These are phyloP conservation scores for Bellardia pandia DNA, from an alignment of 2,888 invertebrate species.

Conservation along the genomic window DNA sequence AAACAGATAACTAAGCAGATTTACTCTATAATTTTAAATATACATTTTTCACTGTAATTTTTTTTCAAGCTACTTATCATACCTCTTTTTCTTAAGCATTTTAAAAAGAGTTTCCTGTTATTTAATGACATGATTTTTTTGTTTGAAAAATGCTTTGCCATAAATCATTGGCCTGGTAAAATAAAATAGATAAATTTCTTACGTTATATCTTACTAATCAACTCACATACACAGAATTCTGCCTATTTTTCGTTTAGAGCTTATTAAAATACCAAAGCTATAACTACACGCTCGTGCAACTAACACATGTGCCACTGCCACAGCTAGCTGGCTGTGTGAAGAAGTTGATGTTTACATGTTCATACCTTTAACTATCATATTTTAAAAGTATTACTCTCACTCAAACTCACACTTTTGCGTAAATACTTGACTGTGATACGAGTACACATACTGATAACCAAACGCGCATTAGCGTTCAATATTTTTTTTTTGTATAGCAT, in stretches of 20 bases:
- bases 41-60: neutral
- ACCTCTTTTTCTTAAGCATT: neutral
- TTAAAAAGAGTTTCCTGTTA: conserved; percentile 26
- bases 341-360: conserved; percentile 36
- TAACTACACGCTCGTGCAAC: conserved; percentile 15
- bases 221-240: conserved; percentile 48
- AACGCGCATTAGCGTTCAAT: conserved; percentile 73
- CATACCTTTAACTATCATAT: conserved; percentile 58
- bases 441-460: conserved; percentile 59
- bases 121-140: conserved; percentile 1
- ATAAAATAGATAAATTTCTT: conserved; percentile 13
- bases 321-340: neutral
- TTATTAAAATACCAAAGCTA: conserved; percentile 56
- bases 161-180: conserved; percentile 57
- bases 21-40: neutral
- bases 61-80: neutral
- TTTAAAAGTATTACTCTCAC: conserved; percentile 21
- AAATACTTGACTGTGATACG: neutral
- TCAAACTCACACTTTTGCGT: conserved; percentile 28
- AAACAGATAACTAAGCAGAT: too few species aligned
- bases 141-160: conserved; percentile 20
- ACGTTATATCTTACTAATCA: conserved; percentile 56
- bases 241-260: conserved; percentile 35
- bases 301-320: conserved; percentile 49
- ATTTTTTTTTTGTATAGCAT: conserved; percentile 24